Conservation (phyloP, 23 tunicate species). For the Aplidium turbinatum region DNA sequence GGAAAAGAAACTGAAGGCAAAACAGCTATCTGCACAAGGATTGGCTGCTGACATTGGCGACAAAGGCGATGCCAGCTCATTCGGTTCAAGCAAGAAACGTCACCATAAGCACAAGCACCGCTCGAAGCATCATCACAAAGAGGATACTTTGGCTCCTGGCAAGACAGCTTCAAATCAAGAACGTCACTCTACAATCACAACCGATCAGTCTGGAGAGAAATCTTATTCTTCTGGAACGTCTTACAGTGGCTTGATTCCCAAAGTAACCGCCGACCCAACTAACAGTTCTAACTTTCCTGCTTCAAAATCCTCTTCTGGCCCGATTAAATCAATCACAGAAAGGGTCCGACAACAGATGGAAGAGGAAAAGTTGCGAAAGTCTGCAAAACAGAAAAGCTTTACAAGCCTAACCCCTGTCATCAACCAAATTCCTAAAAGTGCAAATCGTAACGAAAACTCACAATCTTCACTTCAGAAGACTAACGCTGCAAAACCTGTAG, state of each 20-base stretch:
- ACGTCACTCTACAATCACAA: no score
- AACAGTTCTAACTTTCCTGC: not conserved
- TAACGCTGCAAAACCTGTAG: no score
- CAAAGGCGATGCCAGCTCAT: not conserved
- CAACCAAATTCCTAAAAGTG: no score
- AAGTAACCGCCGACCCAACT: conserved; percentile 84
- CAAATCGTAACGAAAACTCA: not conserved
- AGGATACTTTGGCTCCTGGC: not conserved
- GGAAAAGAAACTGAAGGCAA: conserved; percentile 34
- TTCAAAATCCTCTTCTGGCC: conserved; percentile 12
- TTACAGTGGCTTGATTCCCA: conserved; percentile 61
- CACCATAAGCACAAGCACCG: conserved; percentile 29
- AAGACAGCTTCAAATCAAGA: not conserved
- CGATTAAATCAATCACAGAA: conserved; percentile 30
- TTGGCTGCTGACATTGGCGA: not conserved
- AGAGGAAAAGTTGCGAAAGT: not conserved
- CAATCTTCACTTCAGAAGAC: no score
- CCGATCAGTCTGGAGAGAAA: no score
- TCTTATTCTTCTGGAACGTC: not conserved
- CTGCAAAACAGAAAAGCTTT: no score
- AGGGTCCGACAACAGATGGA: conserved; percentile 24
- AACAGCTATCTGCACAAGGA: conserved; percentile 9
- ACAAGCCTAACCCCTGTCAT: no score
- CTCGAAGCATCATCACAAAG: conserved; percentile 15
- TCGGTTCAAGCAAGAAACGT: not conserved